These are phyloP conservation scores for Thereva unica DNA, from an alignment of 2,888 invertebrate species.

Conservation along the genomic window DNA sequence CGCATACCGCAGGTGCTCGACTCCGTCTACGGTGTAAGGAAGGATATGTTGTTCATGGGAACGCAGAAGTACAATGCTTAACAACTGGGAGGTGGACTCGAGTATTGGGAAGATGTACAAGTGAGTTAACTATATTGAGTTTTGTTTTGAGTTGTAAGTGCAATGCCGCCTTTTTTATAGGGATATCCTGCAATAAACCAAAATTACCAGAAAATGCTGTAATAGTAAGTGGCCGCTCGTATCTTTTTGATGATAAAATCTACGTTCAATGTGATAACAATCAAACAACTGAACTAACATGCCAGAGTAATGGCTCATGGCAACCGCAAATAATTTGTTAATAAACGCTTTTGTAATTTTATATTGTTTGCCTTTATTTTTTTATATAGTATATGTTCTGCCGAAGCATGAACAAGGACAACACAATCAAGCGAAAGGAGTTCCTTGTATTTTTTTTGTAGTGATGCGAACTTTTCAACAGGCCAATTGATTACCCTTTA, in stretches of 20 bases:
- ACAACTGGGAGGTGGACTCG: slow-evolving; percentile 61
- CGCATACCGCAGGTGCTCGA: slow-evolving; percentile 56
- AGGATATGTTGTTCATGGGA: slow-evolving; percentile 60
- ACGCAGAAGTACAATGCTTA: slow-evolving; percentile 57
- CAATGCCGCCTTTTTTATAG: slow-evolving; percentile 47
- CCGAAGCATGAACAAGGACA: no score
- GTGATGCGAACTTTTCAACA: no score
- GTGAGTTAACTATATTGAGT: slow-evolving; percentile 51
- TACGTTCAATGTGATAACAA: slow-evolving; percentile 48
- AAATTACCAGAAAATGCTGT: slow-evolving; percentile 53
- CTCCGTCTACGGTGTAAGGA: slow-evolving; percentile 58
- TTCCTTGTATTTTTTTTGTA: no score
- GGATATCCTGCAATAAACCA: slow-evolving; percentile 62
- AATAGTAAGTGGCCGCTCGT: slow-evolving; percentile 59
- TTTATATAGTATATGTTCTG: no score
- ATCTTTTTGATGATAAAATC: slow-evolving; percentile 59
- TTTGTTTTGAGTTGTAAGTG: slow-evolving; percentile 2
- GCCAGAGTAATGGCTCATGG: slow-evolving; percentile 52
- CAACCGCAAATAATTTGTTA: slow-evolving; percentile 39
- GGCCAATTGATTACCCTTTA: no score
- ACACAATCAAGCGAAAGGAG: no score
- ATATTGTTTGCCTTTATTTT: no score
- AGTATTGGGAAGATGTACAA: slow-evolving; percentile 60
- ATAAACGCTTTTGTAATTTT: neutral
- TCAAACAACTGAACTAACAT: slow-evolving; percentile 45